phyloP scores from a whole-genome alignment of 2,797 vertebrate genomes.

The Pampus argenteus region DNA sequence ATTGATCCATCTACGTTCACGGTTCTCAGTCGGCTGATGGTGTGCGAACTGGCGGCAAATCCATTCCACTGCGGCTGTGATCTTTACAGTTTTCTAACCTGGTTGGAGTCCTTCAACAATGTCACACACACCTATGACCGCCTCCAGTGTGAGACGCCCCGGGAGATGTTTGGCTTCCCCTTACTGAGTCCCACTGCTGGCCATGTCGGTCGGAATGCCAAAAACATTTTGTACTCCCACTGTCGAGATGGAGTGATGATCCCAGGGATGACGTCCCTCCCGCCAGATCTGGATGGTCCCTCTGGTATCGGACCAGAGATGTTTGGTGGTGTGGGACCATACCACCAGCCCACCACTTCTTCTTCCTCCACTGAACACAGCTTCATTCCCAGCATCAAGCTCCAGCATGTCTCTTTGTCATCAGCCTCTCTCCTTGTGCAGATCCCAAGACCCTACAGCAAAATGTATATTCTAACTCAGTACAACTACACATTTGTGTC shows the following conservation, averaged over 20 bases:
- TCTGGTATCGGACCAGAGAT: constrained; percentile 91
- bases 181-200: constrained; percentile 91
- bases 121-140: constrained; percentile 98
- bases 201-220: constrained; percentile 91
- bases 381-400: constrained; percentile 92
- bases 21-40: constrained; percentile 91
- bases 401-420: constrained; percentile 92
- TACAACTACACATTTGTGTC: constrained; percentile 97
- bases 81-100: constrained; percentile 93
- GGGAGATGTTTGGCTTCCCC: constrained; percentile 93
- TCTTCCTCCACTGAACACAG: constrained; percentile 88
- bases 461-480: constrained; percentile 98
- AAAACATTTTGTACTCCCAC: constrained; percentile 92
- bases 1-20: constrained; percentile 94
- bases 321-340: constrained; percentile 81
- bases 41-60: constrained; percentile 97
- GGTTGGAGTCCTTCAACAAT: constrained; percentile 97
- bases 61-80: constrained; percentile 98
- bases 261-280: constrained; percentile 89
- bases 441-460: constrained; percentile 95
- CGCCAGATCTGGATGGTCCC: constrained; percentile 89
- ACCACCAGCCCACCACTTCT: constrained; percentile 90
- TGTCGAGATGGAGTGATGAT: constrained; percentile 94
- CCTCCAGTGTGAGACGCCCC: constrained; percentile 95
- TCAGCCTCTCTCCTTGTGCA: constrained; percentile 93